Percentiles rank a stretch among this genome's conserved stretches.
Conservation (phyloP, 2,113 vertebrate genomes). For the Cynocephalus volans region DNA sequence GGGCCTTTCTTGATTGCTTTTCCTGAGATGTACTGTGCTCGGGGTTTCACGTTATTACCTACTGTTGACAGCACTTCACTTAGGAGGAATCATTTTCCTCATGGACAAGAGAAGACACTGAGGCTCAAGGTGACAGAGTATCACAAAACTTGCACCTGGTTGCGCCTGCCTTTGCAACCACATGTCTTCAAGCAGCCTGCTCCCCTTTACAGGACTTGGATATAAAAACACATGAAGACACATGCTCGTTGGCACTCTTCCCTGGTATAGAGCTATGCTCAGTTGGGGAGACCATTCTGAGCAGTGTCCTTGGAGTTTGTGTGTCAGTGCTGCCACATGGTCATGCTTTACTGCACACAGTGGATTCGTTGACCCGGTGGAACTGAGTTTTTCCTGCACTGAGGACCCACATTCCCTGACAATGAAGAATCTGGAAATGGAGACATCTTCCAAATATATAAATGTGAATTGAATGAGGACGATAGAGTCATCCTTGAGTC, state of each 20-base stretch:
- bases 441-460: neutral
- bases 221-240: fast-evolving
- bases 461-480: fast-evolving
- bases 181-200: neutral
- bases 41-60: fast-evolving
- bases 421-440: neutral
- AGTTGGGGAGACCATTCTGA: fast-evolving
- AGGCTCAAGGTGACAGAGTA: neutral
- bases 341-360: fast-evolving
- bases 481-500: neutral
- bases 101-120: neutral
- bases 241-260: neutral
- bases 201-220: neutral
- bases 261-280: neutral
- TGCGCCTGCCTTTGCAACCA: fast-evolving
- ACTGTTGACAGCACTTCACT: neutral
- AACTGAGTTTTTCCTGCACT: neutral
- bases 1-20: neutral
- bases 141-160: fast-evolving
- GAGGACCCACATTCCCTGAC: fast-evolving
- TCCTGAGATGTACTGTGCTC: fast-evolving
- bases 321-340: neutral
- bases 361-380: neutral
- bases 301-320: neutral
- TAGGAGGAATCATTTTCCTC: neutral